Conservation (phyloP, 2,113 vertebrate genomes). For the Capra hircus region DNA sequence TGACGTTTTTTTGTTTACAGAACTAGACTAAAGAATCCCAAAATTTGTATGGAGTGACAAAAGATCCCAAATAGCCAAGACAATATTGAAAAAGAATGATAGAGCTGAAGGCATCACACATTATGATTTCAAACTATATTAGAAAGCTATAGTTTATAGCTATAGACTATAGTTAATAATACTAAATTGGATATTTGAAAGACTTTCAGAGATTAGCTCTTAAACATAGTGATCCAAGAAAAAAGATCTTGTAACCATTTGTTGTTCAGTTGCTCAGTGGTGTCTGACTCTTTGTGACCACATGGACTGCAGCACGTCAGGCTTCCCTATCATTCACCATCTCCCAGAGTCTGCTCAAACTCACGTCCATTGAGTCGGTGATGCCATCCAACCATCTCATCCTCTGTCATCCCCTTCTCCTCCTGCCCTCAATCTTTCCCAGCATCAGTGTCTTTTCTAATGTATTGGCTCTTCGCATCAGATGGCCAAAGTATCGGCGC, state of each 20-base stretch:
- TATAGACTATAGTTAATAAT: background rate
- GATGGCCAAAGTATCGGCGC: background rate
- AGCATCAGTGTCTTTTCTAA: background rate
- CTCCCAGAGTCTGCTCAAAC: background rate
- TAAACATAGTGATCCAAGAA: background rate
- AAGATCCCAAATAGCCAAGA: background rate
- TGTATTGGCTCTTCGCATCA: background rate
- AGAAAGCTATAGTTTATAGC: background rate
- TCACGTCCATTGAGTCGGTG: accelerated
- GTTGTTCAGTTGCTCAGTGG: background rate
- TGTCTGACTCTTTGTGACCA: background rate
- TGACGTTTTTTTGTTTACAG: background rate
- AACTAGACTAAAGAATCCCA: background rate
- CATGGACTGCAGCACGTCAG: background rate
- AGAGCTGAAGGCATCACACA: background rate
- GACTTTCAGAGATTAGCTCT: background rate
- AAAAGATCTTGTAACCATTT: background rate
- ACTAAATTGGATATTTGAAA: background rate
- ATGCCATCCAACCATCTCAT: background rate
- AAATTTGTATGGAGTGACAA: background rate
- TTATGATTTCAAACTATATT: background rate
- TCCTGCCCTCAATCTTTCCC: background rate
- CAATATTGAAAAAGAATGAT: background rate
- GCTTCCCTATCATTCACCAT: background rate
- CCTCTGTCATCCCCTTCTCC: background rate